Evolutionary conservation across 2,797 vertebrate species (phyloP).

Genomic region (Sebastes trivittatus): DNA sequence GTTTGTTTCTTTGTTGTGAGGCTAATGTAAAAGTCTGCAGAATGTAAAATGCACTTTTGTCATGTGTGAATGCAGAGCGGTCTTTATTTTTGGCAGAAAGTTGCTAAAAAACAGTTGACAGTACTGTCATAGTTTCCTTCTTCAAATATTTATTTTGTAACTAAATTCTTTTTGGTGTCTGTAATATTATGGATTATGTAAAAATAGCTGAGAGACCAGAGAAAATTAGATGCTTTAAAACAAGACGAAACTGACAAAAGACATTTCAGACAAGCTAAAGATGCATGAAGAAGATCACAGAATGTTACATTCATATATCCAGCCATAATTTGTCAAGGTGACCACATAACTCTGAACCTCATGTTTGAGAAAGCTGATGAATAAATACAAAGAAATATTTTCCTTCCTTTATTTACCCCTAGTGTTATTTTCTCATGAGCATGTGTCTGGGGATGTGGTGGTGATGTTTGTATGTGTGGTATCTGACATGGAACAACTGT

Average conservation of each 20-base stretch:
- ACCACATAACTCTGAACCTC: constrained; percentile 24
- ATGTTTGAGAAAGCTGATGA: constrained; percentile 67
- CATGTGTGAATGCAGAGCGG: constrained; percentile 15
- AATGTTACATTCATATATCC: constrained; percentile 57
- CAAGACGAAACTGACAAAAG: background rate
- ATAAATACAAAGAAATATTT: constrained; percentile 81
- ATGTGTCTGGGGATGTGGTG: background rate
- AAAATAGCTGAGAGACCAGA: constrained; percentile 26
- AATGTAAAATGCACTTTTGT: constrained; percentile 63
- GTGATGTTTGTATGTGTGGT: background rate
- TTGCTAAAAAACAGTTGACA: constrained; percentile 33
- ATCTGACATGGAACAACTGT: background rate
- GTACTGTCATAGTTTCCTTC: constrained; percentile 35
- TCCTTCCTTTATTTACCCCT: constrained; percentile 69
- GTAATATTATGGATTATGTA: constrained; percentile 34
- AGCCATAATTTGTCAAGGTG: constrained; percentile 47
- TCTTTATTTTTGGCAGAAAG: constrained; percentile 50
- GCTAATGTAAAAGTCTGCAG: constrained; percentile 23
- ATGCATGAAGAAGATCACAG: constrained; percentile 74
- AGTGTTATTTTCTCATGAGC: constrained; percentile 11
- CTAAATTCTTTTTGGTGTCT: constrained; percentile 28
- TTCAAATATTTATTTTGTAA: constrained; percentile 78
- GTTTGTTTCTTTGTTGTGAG: constrained; percentile 41
- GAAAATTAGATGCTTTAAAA: constrained; percentile 5
- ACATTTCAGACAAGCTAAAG: constrained; percentile 55